Conservation (phyloP, 2,888 invertebrate species). For the Ophion ventricosus region DNA sequence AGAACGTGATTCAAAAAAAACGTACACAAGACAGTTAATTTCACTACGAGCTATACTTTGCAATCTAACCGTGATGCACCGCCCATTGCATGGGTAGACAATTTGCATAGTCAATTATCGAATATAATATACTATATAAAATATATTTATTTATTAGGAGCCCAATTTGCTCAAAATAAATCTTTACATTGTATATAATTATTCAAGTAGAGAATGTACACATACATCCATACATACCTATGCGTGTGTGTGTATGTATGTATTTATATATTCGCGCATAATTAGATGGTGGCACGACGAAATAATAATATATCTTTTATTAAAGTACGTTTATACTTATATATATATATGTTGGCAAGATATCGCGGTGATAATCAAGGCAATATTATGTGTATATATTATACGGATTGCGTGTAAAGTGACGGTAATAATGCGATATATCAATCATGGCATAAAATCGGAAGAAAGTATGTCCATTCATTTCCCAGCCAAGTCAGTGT, state of each 20-base stretch:
- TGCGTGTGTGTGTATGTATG: slow-evolving; percentile 63
- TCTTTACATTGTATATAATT: slow-evolving; percentile 72
- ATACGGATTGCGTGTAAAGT: slow-evolving; percentile 55
- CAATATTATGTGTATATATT: slow-evolving; percentile 73
- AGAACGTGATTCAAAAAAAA: slow-evolving; percentile 17
- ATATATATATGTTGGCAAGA: slow-evolving; percentile 68
- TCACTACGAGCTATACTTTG: slow-evolving; percentile 30
- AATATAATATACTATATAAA: slow-evolving; percentile 49
- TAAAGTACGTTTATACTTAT: slow-evolving; percentile 73
- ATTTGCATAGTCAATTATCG: slow-evolving; percentile 71
- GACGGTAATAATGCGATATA: slow-evolving; percentile 51
- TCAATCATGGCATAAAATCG: slow-evolving; percentile 57
- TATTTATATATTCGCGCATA: slow-evolving; percentile 51
- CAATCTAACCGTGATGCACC: slow-evolving; percentile 45
- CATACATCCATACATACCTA: slow-evolving; percentile 32
- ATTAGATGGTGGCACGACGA: slow-evolving; percentile 58
- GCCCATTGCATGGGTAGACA: slow-evolving; percentile 53
- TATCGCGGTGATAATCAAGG: slow-evolving; percentile 69
- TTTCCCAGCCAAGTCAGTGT: slow-evolving; percentile 23
- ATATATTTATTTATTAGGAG: slow-evolving; percentile 68
- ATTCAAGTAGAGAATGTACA: slow-evolving; percentile 65
- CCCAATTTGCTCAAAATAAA: slow-evolving; percentile 71
- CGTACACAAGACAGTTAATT: slow-evolving; percentile 27
- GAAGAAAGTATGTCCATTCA: slow-evolving; percentile 15
- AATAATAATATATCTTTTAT: slow-evolving; percentile 74